Base-by-base conservation (phyloP, 2,113 vertebrate genomes). In the Gopherus flavomarginatus region DNA sequence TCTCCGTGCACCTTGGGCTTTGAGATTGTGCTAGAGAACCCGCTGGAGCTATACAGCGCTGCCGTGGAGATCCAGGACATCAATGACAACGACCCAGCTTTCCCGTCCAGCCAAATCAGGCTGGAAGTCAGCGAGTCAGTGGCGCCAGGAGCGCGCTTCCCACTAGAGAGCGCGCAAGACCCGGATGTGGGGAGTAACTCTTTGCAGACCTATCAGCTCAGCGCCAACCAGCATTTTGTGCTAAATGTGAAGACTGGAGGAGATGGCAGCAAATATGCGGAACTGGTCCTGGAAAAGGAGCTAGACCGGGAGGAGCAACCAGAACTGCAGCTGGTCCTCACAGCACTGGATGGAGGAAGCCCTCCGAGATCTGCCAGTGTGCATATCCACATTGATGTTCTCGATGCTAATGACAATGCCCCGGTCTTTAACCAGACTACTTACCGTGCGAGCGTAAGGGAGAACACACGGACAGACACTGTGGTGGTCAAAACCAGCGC, bases 141-240 rank as follows among this genome's bases (percentile, higher is more conserved):
- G 97, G 92, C 87, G 21, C 97, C 96, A 21, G 98, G 98, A 38
- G 97, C 98, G 91, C 98, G 98, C 91, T 99, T 99, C 94, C 98
- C 98, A 77, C 97, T 99, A 96, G 98, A 99, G 97, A 98, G 98
- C 93, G 98, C 98, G 91, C 98, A 98, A 79, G 99, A 99, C 56
- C 97, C 98, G 42, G 99, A 99, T 87, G 98, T 99, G 92, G 99
- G 98, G 16, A 90, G 97, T 93, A 99, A 99, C 98, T 98, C 98
- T 89, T 96, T 99, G 82, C 99, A 99, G 90, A 98, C 97, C 92
- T 99, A 99, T 86, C 96, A 98, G 90, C 98, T 99, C 81, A 98
- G 98, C 13, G 90, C 89, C 21, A 98, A 98, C 35, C 97, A 98
- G 1, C 97, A 99, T 97, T 99, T 99, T n/a, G 97, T 57, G 0